Evolutionary conservation across 2,888 invertebrate genomes (phyloP), one percentile per base, ranked within the genome.

Genomic region (Anoncus sp.): DNA sequence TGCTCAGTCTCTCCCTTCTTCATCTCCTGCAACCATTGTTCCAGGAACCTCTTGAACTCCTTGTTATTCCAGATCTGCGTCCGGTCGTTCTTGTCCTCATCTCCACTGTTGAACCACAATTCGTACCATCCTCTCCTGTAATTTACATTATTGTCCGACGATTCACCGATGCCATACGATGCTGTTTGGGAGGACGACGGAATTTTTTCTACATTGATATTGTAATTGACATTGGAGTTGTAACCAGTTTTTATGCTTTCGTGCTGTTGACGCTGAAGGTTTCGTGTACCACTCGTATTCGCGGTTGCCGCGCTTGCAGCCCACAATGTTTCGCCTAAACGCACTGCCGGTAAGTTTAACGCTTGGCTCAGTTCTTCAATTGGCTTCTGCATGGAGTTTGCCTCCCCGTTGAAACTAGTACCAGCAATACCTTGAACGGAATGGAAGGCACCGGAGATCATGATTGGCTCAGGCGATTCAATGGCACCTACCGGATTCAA

Each of bases 31-130:
- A 20, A 40, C 27, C 31, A 62, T 31, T 35, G n/a, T 27, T 47
- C 22, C 24, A 27, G 53, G 57, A 79, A 74, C 38, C 35, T 77
- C 53, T 77, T 73, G 57, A 77, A 72, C 31, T 62, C 81, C 51
- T 83, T 83, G 53, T 53, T 67, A 55, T 69, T 78, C 69, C 75
- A 72, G 31, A 75, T 75, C 35, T 65, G 65, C 12, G 16, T 75
- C 53, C 66, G 70, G 20, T 49, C 69, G 59, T 76, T 59, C n/a
- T 75, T 77, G 14, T 51, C 43, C 3, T 47, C 20, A 31, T 65
- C 40, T 10, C 70, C 75, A 24, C 49, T 65, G n/a, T 75, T 78
- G 45, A 59, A 60, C 71, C 71, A 78, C 60, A 81, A 55, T 53
- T 80, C 73, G 55, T 74, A 72, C 72, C 75, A 72, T 16, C 66